Percentiles rank a stretch among this genome's conserved stretches.
Conservation (phyloP, 2,797 vertebrate genomes). For the Cheirogaleus major region DNA sequence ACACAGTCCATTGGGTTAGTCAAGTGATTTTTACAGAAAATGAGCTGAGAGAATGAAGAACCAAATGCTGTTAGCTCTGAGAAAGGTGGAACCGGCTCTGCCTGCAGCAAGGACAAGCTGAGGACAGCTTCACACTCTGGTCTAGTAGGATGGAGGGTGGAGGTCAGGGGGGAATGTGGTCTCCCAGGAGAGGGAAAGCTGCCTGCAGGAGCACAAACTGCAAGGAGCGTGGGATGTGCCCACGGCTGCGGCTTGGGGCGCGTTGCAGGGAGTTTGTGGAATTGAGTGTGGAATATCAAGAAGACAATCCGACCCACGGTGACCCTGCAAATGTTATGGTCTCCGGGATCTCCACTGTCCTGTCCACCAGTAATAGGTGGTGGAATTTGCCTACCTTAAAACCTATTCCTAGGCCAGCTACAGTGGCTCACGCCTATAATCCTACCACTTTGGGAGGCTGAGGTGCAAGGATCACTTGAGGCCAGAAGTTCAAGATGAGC, state of each 20-base stretch:
- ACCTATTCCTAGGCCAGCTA: neutral
- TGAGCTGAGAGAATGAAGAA: neutral
- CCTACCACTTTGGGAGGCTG: neutral
- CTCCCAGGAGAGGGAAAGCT: neutral
- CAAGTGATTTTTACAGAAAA: neutral
- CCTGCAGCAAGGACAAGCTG: neutral
- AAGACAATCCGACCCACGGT: neutral
- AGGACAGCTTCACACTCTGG: neutral
- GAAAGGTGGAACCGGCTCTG: neutral
- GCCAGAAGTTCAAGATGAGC: neutral
- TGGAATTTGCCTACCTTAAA: neutral
- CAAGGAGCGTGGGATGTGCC: neutral
- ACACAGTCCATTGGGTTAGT: neutral
- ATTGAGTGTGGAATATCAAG: neutral
- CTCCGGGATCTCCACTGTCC: neutral
- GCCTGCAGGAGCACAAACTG: neutral
- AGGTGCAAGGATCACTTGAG: neutral
- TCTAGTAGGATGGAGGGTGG: neutral
- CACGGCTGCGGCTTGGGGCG: accelerated
- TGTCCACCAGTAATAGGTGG: neutral
- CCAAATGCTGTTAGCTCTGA: neutral
- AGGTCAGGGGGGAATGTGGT: neutral
- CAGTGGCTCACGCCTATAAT: neutral
- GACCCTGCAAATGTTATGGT: neutral
- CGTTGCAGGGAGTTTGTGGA: neutral